Conservation (phyloP, 2,113 vertebrate species). For the Trichomycterus rosablanca region DNA sequence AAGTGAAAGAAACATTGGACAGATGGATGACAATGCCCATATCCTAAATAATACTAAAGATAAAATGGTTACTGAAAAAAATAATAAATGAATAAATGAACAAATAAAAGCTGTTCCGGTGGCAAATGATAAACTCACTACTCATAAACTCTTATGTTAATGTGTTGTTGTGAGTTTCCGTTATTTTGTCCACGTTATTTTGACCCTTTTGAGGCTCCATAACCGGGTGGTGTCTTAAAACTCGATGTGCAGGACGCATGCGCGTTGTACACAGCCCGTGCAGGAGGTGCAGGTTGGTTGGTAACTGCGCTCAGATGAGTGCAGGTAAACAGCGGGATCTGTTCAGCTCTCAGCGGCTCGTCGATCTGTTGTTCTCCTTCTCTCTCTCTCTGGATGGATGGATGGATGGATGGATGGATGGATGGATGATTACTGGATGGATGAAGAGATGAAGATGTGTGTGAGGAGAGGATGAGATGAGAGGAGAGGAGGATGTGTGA, state of each 20-base stretch:
- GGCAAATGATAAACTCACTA: no score
- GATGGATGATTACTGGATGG: no score
- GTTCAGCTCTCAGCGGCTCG: no score
- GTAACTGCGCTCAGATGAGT: not conserved
- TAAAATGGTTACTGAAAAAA: no score
- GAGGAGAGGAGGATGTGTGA: slow-evolving; percentile 44
- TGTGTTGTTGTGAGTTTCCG: no score
- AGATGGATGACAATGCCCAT: no score
- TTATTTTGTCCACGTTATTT: no score
- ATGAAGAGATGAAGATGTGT: slow-evolving; percentile 40
- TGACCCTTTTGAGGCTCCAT: not conserved
- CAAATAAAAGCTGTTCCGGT: no score
- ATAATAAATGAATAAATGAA: no score
- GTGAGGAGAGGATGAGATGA: slow-evolving; percentile 64
- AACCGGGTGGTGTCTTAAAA: slow-evolving; percentile 12
- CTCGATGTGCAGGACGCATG: not conserved
- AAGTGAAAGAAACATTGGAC: no score
- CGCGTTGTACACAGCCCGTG: not conserved
- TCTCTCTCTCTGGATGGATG: slow-evolving; percentile 21
- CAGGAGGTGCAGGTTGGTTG: not conserved
- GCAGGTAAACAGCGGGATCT: not conserved
- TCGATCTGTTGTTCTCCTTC: slow-evolving; percentile 10
- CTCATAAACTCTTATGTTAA: no score
- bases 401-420: slow-evolving; percentile 11
- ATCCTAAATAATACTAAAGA: no score